A percentile compares a stretch with the other conserved stretches of the same genome.
Conservation (phyloP, 2,888 invertebrate species). For the Himalopsyche kuldschensis region DNA sequence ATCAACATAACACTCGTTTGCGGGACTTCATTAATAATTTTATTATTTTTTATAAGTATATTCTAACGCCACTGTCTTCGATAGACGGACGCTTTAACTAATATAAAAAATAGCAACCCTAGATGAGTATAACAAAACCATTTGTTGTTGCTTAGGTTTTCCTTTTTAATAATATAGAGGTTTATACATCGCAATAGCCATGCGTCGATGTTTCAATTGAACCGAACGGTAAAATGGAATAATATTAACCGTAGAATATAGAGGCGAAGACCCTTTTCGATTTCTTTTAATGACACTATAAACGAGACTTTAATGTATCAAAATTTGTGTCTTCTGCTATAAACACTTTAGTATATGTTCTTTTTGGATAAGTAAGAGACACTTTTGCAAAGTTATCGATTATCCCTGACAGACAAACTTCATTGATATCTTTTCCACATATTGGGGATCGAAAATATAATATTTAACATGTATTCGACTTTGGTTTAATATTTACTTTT, state of each 20-base stretch:
- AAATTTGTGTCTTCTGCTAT: neutral
- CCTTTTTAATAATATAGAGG: neutral
- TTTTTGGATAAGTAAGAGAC: no score
- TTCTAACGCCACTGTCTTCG: neutral
- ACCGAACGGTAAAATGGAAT: neutral
- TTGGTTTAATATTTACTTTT: no score
- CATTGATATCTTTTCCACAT: no score
- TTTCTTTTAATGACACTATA: neutral
- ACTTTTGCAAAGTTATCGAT: no score
- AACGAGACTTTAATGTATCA: neutral
- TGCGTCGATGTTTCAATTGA: neutral
- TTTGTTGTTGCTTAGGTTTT: neutral
- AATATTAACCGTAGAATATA: neutral
- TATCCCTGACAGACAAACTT: no score
- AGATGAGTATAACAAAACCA: neutral
- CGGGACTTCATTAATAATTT: no score
- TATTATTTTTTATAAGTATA: neutral
- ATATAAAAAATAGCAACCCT: neutral
- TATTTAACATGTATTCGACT: no score
- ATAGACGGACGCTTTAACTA: neutral
- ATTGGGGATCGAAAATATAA: no score
- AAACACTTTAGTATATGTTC: neutral
- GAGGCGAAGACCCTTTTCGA: neutral
- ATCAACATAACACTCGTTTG: no score
- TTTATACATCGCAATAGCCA: neutral